Percentiles rank a stretch among this genome's conserved stretches.
These are phyloP conservation scores for Urocitellus parryii DNA, from an alignment of 2,113 vertebrate genomes.

Conservation along the genomic window DNA sequence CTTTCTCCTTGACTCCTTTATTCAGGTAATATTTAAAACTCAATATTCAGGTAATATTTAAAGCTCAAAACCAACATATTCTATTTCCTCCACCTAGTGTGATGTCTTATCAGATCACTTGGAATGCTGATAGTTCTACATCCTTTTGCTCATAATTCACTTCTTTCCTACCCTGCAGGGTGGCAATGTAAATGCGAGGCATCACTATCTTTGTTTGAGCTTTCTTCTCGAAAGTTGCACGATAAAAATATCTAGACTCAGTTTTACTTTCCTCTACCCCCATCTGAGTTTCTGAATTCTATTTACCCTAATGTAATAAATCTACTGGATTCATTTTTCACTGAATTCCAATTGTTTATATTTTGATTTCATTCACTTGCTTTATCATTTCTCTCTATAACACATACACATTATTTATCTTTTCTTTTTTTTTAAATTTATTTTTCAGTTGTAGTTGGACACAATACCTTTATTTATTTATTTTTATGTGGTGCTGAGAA, in stretches of 20 bases:
- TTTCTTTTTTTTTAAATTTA: no score
- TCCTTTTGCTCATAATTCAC: neutral
- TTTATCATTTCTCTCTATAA: neutral
- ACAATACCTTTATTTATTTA: no score
- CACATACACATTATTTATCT: no score
- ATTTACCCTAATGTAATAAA: conserved; percentile 41
- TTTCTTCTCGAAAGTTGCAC: neutral
- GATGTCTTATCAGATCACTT: neutral
- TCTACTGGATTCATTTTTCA: conserved; percentile 55
- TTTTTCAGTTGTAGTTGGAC: no score
- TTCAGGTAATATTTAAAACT: neutral
- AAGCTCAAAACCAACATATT: neutral
- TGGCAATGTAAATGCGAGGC: neutral
- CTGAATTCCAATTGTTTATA: neutral
- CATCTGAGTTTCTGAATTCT: conserved; percentile 43
- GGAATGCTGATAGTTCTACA: neutral
- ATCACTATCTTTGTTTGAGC: neutral
- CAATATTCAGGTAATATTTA: neutral
- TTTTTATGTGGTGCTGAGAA: no score
- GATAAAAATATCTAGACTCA: neutral
- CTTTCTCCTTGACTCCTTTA: neutral
- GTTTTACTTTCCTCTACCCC: neutral
- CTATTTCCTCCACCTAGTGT: neutral
- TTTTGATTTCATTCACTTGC: neutral
- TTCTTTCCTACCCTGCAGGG: neutral